These are phyloP conservation scores for Orussus abietinus DNA, from an alignment of 1,140 invertebrate species.

Conservation along the genomic window DNA sequence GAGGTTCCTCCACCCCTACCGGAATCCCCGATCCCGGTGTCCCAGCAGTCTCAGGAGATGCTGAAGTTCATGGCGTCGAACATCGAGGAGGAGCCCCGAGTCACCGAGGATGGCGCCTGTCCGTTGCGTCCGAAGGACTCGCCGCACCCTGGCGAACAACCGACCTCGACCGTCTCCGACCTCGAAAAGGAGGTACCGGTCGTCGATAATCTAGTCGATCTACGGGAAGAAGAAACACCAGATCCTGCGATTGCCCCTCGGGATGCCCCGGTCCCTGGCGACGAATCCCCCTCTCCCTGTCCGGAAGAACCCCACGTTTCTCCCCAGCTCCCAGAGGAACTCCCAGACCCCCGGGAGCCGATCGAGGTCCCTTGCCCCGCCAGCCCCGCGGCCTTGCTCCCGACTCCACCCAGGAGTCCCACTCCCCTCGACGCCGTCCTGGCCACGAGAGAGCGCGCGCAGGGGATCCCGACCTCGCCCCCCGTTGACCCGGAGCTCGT, in stretches of 20 bases:
- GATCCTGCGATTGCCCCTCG: too few species aligned
- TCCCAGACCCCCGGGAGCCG: conserved; percentile 10
- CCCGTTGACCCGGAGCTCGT: conserved; percentile 27
- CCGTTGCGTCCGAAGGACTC: too few species aligned
- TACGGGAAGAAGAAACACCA: too few species aligned
- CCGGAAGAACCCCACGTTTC: conserved; percentile 14
- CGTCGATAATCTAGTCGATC: too few species aligned
- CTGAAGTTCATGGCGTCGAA: conserved; percentile 21
- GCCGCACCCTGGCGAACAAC: too few species aligned
- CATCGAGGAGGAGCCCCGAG: conserved; percentile 13
- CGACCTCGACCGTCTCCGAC: too few species aligned
- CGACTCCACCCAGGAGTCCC: conserved; percentile 32
- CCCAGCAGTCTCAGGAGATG: conserved; percentile 15
- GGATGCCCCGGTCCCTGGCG: too few species aligned
- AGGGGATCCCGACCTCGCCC: conserved; percentile 19
- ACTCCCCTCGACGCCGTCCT: conserved; percentile 21
- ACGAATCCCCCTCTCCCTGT: too few species aligned
- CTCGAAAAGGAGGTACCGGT: too few species aligned
- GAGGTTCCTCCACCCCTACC: conserved; percentile 33
- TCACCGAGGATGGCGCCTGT: conserved; percentile 5
- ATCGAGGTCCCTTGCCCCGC: background rate
- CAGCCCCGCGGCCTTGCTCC: conserved; percentile 20
- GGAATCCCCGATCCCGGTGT: conserved; percentile 31
- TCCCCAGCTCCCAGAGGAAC: conserved; percentile 27
- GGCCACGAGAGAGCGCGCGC: conserved; percentile 31